Conservation (phyloP, 2,797 vertebrate species). For the Enteromius fasciolatus region DNA sequence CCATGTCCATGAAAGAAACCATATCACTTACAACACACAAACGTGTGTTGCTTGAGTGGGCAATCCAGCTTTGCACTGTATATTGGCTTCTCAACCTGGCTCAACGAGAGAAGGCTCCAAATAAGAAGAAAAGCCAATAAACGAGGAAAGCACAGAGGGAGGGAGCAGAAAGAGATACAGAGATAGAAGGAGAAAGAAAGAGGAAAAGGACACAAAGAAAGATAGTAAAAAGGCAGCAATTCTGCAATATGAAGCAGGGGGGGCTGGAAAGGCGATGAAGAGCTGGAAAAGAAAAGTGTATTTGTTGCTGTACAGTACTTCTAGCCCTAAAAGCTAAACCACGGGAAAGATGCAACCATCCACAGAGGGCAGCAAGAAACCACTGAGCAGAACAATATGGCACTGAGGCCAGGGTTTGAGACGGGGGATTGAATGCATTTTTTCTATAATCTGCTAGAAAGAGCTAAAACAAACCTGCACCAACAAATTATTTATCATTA, state of each 20-base stretch:
- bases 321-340: conserved; percentile 83
- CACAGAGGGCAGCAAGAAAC: conserved; percentile 79
- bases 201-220: conserved; percentile 74
- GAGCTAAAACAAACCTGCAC: conserved; percentile 7
- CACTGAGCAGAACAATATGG: conserved; percentile 65
- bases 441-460: conserved; percentile 75
- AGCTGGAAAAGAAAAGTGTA: conserved; percentile 62
- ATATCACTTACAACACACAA: conserved; percentile 83
- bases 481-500: background rate
- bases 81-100: conserved; percentile 85
- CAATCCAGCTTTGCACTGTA: conserved; percentile 84
- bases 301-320: conserved; percentile 85
- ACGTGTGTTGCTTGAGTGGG: conserved; percentile 82
- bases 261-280: conserved; percentile 65
- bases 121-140: conserved; percentile 87
- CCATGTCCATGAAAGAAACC: conserved; percentile 90
- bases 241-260: conserved; percentile 31
- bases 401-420: conserved; percentile 73
- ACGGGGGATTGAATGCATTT: conserved; percentile 98
- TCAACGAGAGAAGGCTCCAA: conserved; percentile 72
- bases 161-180: conserved; percentile 60
- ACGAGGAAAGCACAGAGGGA: conserved; percentile 57
- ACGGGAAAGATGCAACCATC: conserved; percentile 78
- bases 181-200: conserved; percentile 74
- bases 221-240: conserved; percentile 67